A percentile compares a stretch with the other conserved stretches of the same genome.
Conservation (phyloP, 2,888 invertebrate species). For the Digitonthophagus gazella region DNA sequence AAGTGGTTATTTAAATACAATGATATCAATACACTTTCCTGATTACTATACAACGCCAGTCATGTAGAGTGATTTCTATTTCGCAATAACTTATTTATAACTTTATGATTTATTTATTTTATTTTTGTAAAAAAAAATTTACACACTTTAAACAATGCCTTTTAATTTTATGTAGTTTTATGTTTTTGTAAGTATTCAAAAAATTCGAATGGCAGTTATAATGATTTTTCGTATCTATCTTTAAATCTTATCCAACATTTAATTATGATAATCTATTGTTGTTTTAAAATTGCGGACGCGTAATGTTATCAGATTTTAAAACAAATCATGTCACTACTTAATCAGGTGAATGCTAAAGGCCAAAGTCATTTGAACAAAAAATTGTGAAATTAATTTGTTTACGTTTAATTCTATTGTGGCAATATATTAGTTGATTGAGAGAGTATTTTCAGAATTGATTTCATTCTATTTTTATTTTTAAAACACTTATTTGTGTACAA, state of each 20-base stretch:
- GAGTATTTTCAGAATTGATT: too few species aligned
- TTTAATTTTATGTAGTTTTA: too few species aligned
- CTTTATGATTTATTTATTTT: too few species aligned
- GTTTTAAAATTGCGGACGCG: neutral
- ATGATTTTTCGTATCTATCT: neutral
- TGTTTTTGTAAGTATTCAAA: neutral
- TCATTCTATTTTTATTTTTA: too few species aligned
- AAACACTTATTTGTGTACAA: too few species aligned
- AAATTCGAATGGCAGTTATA: neutral
- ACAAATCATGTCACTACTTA: neutral
- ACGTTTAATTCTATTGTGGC: neutral
- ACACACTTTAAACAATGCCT: neutral
- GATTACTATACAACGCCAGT: neutral
- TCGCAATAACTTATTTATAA: neutral
- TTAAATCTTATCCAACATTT: neutral
- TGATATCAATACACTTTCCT: slow-evolving; percentile 11
- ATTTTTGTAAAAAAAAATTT: too few species aligned
- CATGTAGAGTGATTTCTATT: neutral
- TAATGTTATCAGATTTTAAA: neutral
- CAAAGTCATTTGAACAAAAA: neutral
- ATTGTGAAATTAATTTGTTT: neutral
- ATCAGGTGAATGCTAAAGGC: neutral
- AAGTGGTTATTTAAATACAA: slow-evolving; percentile 10
- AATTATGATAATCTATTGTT: neutral
- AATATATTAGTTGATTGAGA: too few species aligned